phyloP scores from a whole-genome alignment of 2,113 vertebrate genomes.

The Hypocryptadius cinnamomeus region DNA sequence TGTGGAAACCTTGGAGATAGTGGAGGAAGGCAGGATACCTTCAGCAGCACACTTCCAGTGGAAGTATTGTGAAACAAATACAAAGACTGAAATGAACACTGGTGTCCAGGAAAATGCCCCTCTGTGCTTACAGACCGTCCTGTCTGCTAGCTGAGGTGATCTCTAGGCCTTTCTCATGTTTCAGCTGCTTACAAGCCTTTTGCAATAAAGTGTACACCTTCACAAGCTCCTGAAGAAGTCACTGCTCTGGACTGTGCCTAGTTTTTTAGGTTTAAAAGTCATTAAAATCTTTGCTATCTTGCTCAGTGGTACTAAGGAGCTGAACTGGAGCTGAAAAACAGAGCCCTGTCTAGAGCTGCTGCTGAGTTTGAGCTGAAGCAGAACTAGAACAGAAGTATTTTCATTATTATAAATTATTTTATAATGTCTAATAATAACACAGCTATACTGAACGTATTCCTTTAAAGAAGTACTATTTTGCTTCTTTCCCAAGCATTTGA shows the following conservation, averaged over 20 bases:
- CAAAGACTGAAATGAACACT: neutral
- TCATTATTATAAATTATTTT: neutral
- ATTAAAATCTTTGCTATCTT: neutral
- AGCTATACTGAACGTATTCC: neutral
- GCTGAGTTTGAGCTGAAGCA: neutral
- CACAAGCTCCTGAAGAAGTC: neutral
- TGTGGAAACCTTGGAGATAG: neutral
- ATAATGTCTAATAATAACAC: neutral
- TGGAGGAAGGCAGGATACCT: neutral
- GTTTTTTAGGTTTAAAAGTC: neutral
- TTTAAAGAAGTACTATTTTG: neutral
- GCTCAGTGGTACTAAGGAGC: neutral
- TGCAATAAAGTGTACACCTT: neutral
- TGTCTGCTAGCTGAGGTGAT: neutral
- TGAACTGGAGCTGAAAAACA: neutral
- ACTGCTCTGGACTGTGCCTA: neutral
- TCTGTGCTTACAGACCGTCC: neutral
- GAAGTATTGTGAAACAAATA: neutral
- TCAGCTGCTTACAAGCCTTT: neutral
- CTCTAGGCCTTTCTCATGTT: fast-evolving
- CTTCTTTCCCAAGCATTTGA: neutral
- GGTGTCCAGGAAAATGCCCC: neutral
- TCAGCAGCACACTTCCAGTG: neutral
- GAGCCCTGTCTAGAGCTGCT: neutral
- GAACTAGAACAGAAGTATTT: neutral